Conservation (phyloP, 2,888 invertebrate species). For the Caenorhabditis zanzibari region DNA sequence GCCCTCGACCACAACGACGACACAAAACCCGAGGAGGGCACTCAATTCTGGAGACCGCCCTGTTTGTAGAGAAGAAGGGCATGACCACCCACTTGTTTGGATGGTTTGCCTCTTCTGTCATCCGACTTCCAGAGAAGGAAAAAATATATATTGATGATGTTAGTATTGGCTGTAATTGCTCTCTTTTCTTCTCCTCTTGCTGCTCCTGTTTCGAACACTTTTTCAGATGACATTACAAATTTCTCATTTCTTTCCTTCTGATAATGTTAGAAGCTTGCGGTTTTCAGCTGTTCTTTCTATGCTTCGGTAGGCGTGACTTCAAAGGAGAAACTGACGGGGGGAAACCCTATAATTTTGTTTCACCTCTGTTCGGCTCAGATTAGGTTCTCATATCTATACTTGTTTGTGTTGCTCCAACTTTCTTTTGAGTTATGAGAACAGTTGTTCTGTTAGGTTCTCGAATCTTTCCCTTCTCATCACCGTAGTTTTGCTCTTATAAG, state of each 20-base stretch:
- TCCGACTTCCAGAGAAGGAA: conserved; percentile 2
- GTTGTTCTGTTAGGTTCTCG: neutral
- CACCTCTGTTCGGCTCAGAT: conserved; percentile 4
- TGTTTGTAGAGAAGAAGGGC: conserved; percentile 17
- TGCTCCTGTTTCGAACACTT: conserved; percentile 20
- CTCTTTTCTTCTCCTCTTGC: neutral
- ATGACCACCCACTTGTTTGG: conserved; percentile 21
- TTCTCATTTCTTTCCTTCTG: neutral
- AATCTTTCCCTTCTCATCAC: no score
- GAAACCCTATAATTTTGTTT: conserved; percentile 44
- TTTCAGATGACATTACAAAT: conserved; percentile 4
- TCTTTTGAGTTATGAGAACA: neutral
- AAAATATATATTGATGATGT: neutral
- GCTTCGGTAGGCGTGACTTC: conserved; percentile 42
- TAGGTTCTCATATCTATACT: conserved; percentile 14
- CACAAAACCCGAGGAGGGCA: conserved; percentile 20
- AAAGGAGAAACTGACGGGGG: neutral
- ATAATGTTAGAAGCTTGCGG: conserved; percentile 20
- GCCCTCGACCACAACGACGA: neutral
- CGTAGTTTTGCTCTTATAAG: no score
- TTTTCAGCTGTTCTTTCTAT: conserved; percentile 31
- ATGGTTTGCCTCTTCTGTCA: neutral
- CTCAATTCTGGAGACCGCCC: conserved; percentile 42
- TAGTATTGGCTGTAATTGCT: neutral
- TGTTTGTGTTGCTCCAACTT: neutral